Evolutionary conservation across 2,797 vertebrate genomes (phyloP).

Genomic region (Gymnoscopelus microlampas): DNA sequence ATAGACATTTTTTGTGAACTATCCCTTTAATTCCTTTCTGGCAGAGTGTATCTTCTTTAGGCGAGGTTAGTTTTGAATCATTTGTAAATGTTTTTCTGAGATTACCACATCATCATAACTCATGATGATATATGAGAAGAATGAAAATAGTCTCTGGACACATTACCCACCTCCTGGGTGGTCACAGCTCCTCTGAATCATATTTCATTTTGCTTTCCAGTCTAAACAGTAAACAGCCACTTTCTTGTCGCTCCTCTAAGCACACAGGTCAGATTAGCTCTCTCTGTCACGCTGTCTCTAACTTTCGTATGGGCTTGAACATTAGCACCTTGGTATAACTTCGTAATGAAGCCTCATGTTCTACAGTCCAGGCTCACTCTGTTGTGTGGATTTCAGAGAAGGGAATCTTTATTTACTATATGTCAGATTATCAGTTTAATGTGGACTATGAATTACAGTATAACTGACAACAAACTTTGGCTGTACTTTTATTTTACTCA

Average conservation of each 20-base stretch:
- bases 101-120: constrained; percentile 5
- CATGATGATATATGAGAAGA: constrained; percentile 3
- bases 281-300: constrained; percentile 37
- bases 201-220: constrained; percentile 19
- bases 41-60: constrained; percentile 6
- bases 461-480: no score
- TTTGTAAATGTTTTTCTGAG: constrained; percentile 25
- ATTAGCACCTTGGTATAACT: constrained; percentile 39
- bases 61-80: background rate
- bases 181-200: constrained; percentile 18
- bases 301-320: constrained; percentile 42
- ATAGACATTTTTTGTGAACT: no score
- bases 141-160: constrained; percentile 9
- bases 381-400: no score
- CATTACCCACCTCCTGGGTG: background rate
- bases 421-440: no score
- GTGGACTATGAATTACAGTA: no score
- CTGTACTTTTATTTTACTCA: no score
- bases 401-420: no score
- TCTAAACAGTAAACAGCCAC: constrained; percentile 19
- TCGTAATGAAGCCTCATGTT: constrained; percentile 19
- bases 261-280: constrained; percentile 20
- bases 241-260: background rate
- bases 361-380: no score
- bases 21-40: background rate